phyloP scores from a whole-genome alignment of 2,888 invertebrate species.

The Dicyrtomina minuta region DNA sequence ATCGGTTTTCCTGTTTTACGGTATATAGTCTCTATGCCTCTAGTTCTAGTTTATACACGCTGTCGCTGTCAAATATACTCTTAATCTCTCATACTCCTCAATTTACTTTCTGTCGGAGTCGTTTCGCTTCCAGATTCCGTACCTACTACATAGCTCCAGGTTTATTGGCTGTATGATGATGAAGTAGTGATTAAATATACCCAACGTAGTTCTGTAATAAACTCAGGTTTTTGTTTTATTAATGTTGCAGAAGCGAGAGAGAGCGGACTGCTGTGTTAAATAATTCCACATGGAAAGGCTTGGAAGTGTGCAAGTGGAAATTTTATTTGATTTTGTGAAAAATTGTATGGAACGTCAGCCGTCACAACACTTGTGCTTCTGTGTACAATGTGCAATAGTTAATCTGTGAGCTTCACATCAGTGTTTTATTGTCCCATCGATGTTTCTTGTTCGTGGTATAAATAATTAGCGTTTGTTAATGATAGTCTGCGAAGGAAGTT shows the following conservation, averaged over 20 bases:
- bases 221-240: slow-evolving; percentile 2
- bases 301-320: background rate
- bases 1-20: too few species aligned
- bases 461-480: background rate
- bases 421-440: background rate
- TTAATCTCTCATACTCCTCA: background rate
- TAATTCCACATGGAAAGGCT: background rate
- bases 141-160: too few species aligned
- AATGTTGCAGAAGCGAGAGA: slow-evolving; percentile 7
- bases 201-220: background rate
- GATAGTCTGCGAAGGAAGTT: background rate
- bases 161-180: background rate
- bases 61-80: too few species aligned
- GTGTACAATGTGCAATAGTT: background rate
- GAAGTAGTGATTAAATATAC: slow-evolving; percentile 10
- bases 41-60: too few species aligned
- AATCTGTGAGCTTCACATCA: slow-evolving; percentile 13
- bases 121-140: too few species aligned
- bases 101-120: too few species aligned
- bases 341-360: background rate
- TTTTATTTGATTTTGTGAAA: background rate
- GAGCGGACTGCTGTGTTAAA: background rate
- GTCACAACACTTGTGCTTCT: background rate
- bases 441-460: background rate
- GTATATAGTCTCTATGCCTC: too few species aligned